Conservation (phyloP, 2,888 invertebrate genomes). For the Noctua janthina region DNA sequence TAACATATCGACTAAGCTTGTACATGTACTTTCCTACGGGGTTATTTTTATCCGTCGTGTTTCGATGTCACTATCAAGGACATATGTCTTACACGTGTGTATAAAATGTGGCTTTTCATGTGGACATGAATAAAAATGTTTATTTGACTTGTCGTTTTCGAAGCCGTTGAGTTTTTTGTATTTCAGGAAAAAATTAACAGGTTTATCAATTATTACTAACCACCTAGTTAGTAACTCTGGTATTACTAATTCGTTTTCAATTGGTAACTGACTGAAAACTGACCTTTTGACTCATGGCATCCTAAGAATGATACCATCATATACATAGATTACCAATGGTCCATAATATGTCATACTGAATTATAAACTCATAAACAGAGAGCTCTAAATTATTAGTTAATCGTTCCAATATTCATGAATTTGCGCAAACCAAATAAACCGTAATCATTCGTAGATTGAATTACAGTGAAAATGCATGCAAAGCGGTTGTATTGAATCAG, state of each 20-base stretch:
- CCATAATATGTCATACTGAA: not conserved
- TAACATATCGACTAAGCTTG: conserved; percentile 31
- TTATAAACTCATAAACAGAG: not conserved
- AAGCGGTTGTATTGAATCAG: conserved; percentile 19
- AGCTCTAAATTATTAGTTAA: conserved; percentile 18
- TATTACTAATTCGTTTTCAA: not conserved
- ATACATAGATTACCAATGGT: not conserved
- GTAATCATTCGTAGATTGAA: conserved; percentile 33
- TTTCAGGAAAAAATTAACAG: not conserved
- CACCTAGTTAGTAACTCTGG: not conserved
- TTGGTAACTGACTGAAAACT: not conserved
- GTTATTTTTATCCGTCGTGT: conserved; percentile 29
- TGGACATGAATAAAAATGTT: conserved; percentile 5
- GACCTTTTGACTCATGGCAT: not conserved
- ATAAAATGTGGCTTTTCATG: conserved; percentile 1
- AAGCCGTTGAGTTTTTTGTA: conserved; percentile 11
- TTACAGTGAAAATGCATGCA: conserved; percentile 18
- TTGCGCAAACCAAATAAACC: conserved; percentile 7
- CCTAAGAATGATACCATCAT: not conserved
- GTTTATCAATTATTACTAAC: not conserved
- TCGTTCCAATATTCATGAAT: conserved; percentile 24
- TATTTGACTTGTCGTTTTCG: conserved; percentile 2
- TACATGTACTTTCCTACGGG: not conserved
- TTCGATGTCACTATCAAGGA: conserved; percentile 27
- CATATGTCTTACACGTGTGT: conserved; percentile 12